Conservation (phyloP, 2,113 vertebrate genomes). For the Diadophis punctatus region DNA sequence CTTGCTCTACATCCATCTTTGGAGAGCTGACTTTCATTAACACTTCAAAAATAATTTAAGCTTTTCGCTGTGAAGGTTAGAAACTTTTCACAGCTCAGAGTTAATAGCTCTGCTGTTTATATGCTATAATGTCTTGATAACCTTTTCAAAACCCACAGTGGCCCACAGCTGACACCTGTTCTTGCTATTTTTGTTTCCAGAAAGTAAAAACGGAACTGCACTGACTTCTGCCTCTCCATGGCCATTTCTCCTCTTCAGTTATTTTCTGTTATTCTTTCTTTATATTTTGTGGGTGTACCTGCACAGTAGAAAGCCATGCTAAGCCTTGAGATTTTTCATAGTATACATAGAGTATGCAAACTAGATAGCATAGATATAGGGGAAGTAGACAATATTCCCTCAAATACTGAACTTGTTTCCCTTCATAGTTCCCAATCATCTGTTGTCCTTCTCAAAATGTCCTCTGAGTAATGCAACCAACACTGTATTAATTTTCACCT, state of each 20-base stretch:
- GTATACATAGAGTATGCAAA: neutral
- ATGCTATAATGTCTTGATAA: slow-evolving; percentile 72
- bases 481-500: neutral
- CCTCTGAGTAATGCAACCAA: neutral
- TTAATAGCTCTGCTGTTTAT: slow-evolving; percentile 73
- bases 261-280: slow-evolving; percentile 9
- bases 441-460: neutral
- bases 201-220: slow-evolving; percentile 57
- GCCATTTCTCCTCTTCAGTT: slow-evolving; percentile 63
- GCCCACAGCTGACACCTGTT: slow-evolving; percentile 66
- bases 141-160: slow-evolving; percentile 68
- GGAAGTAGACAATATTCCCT: neutral
- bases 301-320: neutral
- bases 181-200: slow-evolving; percentile 64
- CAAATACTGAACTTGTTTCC: neutral
- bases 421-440: neutral
- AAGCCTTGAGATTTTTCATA: neutral
- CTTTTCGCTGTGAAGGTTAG: slow-evolving; percentile 73
- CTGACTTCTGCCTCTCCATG: slow-evolving; percentile 60
- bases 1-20: slow-evolving; percentile 69
- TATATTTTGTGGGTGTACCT: neutral
- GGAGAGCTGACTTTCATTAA: slow-evolving; percentile 72
- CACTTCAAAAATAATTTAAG: slow-evolving; percentile 79
- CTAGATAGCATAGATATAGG: neutral
- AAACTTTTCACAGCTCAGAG: slow-evolving; percentile 72